Conservation (phyloP, 2,888 invertebrate genomes). For the Pinctada fucata region DNA sequence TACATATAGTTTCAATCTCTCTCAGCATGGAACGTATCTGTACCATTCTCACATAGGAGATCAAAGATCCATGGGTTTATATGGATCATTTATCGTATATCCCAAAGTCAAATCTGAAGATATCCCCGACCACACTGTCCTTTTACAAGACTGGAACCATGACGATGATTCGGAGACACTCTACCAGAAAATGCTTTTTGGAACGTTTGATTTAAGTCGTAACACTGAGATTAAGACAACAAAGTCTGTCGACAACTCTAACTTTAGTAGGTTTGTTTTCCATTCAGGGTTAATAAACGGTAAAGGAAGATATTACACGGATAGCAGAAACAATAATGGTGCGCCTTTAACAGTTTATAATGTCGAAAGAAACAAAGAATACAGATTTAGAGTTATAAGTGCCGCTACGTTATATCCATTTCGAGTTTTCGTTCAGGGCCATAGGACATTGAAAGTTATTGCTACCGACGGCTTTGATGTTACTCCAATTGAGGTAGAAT, state of each 20-base stretch:
- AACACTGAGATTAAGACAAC: conserved; percentile 3
- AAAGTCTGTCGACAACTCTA: conserved; percentile 28
- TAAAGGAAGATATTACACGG: conserved; percentile 43
- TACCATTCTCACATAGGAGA: too few relatives aligned
- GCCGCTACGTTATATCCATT: conserved; percentile 51
- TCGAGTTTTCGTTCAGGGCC: conserved; percentile 49
- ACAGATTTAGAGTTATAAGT: conserved; percentile 54
- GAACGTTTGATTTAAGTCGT: conserved; percentile 16
- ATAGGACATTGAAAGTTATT: conserved; percentile 43
- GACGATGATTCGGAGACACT: conserved; percentile 30
- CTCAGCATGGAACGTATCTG: too few relatives aligned
- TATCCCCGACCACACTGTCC: conserved; percentile 1
- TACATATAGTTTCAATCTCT: too few relatives aligned
- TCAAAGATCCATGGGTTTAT: too few relatives aligned
- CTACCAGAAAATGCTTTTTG: conserved; percentile 35
- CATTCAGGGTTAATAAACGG: conserved; percentile 56
- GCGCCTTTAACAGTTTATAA: conserved; percentile 49
- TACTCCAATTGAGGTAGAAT: conserved; percentile 21
- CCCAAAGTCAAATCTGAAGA: too few relatives aligned
- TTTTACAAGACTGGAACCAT: conserved; percentile 19
- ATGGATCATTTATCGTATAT: too few relatives aligned
- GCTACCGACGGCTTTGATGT: conserved; percentile 44
- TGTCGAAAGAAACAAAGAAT: conserved; percentile 34
- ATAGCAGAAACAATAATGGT: conserved; percentile 32
- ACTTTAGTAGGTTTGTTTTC: conserved; percentile 34